Evolutionary conservation across 2,888 invertebrate genomes (phyloP).

Genomic region (Cecidostiba fungosa): DNA sequence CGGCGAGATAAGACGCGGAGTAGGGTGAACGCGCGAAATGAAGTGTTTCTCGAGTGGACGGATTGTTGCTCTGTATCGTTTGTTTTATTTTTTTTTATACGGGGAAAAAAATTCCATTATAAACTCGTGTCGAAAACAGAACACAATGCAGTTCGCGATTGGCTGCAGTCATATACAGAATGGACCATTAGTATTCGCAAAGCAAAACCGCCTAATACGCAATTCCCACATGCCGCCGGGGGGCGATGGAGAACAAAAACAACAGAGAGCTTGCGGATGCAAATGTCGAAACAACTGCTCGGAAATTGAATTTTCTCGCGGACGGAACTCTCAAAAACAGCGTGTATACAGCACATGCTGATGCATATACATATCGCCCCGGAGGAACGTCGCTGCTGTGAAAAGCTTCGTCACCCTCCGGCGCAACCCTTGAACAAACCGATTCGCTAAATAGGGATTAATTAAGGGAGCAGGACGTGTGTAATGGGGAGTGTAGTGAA

Average conservation of each 20-base stretch:
- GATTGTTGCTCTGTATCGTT: not conserved
- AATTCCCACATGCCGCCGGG: not conserved
- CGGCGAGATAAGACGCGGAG: not conserved
- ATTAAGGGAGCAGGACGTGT: constrained; percentile 73
- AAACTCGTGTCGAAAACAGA: not conserved
- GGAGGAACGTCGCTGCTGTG: constrained; percentile 27
- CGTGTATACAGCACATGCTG: not conserved
- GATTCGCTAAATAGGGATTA: constrained; percentile 76
- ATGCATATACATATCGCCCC: not conserved
- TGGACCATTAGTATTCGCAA: not conserved
- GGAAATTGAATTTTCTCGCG: constrained; percentile 44
- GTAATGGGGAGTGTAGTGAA: too few relatives aligned
- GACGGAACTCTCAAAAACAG: not conserved
- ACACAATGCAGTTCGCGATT: not conserved
- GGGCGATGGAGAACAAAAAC: constrained; percentile 25
- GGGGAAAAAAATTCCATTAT: not conserved
- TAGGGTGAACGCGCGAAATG: constrained; percentile 27
- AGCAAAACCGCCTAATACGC: constrained; percentile 2
- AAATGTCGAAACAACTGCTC: constrained; percentile 38
- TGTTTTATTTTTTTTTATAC: not conserved
- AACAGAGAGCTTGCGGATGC: constrained; percentile 38
- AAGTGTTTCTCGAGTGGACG: not conserved
- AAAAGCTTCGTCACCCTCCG: constrained; percentile 65
- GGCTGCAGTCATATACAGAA: not conserved
- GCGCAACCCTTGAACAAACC: constrained; percentile 71